Evolutionary conservation across 2,888 invertebrate genomes (phyloP), one percentile per base, ranked within the genome.

Genomic region (Julus scandinavius): DNA sequence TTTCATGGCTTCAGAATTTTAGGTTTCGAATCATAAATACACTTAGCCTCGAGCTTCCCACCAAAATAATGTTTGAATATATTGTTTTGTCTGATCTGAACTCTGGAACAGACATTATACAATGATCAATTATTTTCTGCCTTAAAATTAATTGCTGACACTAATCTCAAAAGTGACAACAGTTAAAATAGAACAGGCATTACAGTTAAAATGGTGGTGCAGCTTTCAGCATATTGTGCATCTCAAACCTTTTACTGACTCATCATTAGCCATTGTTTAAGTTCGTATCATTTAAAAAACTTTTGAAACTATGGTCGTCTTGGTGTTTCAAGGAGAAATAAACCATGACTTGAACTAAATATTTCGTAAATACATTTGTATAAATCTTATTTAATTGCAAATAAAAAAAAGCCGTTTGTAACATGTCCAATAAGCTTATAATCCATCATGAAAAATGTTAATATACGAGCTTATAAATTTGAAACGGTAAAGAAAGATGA

Each of bases 241-340:
- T 72, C 72, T 86, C 86, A 86, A 86, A 86, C 86, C 86, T 86
- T 86, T 86, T 86, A 86, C 86, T 15, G 6, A n/a, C 54, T 86
- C 86, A 86, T 86, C 86, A 86, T 86, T 50, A 86, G 86, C 54
- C 86, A 20, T 11, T 40, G 50, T 29, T 38, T 50, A 86, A 2
- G 38, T n/a, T n/a, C n/a, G n/a, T n/a, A n/a, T n/a, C n/a, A n/a
- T n/a, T n/a, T n/a, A n/a, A n/a, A n/a, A n/a, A n/a, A n/a, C n/a
- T n/a, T n/a, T n/a, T n/a, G n/a, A n/a, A n/a, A n/a, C n/a, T n/a
- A n/a, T n/a, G n/a, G n/a, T n/a, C n/a, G n/a, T n/a, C n/a, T n/a
- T n/a, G n/a, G n/a, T n/a, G n/a, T n/a, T n/a, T n/a, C 41, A 54
- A 17, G 54, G 17, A 13, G 54, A 17, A 54, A 38, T 85, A 17